A percentile compares a stretch with the other conserved stretches of the same genome.
phyloP scores from a whole-genome alignment of 2,888 invertebrate genomes.

The Trimorus sp. region DNA sequence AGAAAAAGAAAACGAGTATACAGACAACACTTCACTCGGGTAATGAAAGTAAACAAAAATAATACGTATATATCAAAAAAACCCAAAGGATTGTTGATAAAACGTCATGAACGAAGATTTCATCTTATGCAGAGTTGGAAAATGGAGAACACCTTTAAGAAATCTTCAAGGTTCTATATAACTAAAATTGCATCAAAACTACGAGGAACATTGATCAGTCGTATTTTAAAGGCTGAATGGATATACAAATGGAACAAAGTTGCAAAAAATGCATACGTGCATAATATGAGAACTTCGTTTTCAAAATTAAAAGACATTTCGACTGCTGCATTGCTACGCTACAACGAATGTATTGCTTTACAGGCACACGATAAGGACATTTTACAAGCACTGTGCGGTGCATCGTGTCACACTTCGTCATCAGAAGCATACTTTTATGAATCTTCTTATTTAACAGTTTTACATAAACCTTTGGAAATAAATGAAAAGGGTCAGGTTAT shows the following conservation, averaged over 20 bases:
- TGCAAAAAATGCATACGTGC: background rate
- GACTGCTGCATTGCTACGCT: background rate
- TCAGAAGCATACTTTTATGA: conserved; percentile 1
- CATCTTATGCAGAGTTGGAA: too few species aligned
- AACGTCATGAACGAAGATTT: too few species aligned
- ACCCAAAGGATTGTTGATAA: too few species aligned
- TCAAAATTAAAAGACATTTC: background rate
- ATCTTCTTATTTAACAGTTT: background rate
- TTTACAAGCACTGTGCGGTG: background rate
- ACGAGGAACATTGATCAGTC: background rate
- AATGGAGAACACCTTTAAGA: too few species aligned
- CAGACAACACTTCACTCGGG: too few species aligned
- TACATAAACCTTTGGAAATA: background rate
- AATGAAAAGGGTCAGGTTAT: conserved; percentile 1
- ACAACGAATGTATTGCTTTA: background rate
- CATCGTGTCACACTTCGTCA: background rate
- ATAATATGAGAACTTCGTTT: background rate
- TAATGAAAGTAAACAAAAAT: too few species aligned
- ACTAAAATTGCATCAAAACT: background rate
- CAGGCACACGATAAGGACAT: background rate
- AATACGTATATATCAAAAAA: too few species aligned
- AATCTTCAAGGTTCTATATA: background rate
- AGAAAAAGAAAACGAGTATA: too few species aligned
- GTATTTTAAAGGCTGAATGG: background rate
- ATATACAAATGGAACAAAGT: background rate